phyloP scores from a whole-genome alignment of 64 coral and sea anemone genomes.

The Anthopleura sola region DNA sequence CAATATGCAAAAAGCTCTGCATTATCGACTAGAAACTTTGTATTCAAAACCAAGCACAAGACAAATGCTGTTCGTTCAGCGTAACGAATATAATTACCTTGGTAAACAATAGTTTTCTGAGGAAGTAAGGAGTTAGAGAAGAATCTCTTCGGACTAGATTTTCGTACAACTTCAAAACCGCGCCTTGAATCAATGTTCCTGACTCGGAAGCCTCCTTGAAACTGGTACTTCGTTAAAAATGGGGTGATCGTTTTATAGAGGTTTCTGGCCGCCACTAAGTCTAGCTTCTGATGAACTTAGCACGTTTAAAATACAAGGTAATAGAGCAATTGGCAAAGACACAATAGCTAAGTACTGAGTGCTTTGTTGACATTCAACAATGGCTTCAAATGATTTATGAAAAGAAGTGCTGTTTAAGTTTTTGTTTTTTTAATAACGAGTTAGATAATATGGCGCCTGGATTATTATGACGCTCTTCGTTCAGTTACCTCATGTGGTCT shows the following conservation, averaged over 20 bases:
- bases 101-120: background rate
- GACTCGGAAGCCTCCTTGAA: background rate
- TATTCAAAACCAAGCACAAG: background rate
- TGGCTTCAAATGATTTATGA: conserved; percentile 7
- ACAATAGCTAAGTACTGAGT: background rate
- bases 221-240: background rate
- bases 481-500: background rate
- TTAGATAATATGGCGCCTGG: background rate
- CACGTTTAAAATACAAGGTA: background rate
- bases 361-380: background rate
- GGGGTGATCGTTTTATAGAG: background rate
- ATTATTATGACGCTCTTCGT: background rate
- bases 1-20: too few species aligned
- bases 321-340: background rate
- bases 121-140: background rate
- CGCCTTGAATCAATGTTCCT: background rate
- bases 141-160: background rate
- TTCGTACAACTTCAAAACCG: background rate
- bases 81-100: conserved; percentile 3
- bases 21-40: background rate
- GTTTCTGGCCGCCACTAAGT: background rate
- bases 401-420: background rate
- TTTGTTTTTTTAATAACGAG: conserved; percentile 3
- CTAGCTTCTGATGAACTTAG: background rate
- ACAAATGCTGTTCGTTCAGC: background rate